Evolutionary conservation across 2,888 invertebrate species (phyloP), one percentile per base, ranked within the genome.

Genomic region (Tenthredo notha): DNA sequence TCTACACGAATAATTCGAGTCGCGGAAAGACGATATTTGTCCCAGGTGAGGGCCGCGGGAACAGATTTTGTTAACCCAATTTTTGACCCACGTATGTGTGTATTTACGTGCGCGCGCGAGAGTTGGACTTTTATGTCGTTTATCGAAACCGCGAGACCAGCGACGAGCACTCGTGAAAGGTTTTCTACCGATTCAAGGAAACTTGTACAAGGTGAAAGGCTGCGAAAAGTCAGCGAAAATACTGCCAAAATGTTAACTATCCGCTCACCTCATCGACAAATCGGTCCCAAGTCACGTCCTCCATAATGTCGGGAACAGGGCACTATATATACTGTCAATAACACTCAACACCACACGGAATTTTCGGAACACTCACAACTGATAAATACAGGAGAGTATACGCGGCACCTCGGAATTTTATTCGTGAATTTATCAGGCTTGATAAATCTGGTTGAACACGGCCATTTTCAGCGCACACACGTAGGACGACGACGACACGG

Each of bases 381-480:
- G 77, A 54, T 10, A 37, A n/a, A 61, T 80, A 4, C 40, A 58
- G n/a, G 37, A 80, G 0, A 80, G 25, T n/a, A 33, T 7, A 61
- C 15, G 58, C 58, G 80, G 40, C 37, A 80, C 40, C 33, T 37
- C 15, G 21, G 10, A 61, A 3, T 21, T 37, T 61, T 40, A 47
- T 83, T 67, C 29, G 67, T 67, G 65, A 83, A 83, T 40, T 70
- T 47, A 83, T 43, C 37, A 15, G 33, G 47, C 67, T 83, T 83
- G 67, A 83, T 83, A 70, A 70, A 67, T 83, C 83, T 83, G 83
- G 67, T 83, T 87, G 88, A 88, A 86, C 88, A 90, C 92, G 91
- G 92, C 92, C 92, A 92, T 92, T 92, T 93, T 92, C 91, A 91
- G 90, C 90, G 89, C 91, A 91, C 92, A 85, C 87, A 86, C 85